Percentiles rank a stretch among this genome's conserved stretches.
Evolutionary conservation across 2,888 invertebrate species (phyloP).

Genomic region (Eurytoma adleriae): DNA sequence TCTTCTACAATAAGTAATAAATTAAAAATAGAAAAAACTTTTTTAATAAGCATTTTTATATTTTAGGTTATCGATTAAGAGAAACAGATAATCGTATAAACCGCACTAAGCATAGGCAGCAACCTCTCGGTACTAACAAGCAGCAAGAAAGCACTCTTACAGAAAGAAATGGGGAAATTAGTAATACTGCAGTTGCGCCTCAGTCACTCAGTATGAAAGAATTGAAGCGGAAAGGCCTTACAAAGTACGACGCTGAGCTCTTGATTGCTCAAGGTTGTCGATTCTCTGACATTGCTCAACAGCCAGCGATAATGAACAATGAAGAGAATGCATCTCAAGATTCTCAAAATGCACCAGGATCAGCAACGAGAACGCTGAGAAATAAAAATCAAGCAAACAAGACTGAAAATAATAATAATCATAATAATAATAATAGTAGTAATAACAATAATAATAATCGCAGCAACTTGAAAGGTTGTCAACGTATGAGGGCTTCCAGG

Average conservation of each 20-base stretch:
- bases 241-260: slow-evolving; percentile 92
- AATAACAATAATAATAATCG: slow-evolving; percentile 58
- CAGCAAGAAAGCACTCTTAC: slow-evolving; percentile 69
- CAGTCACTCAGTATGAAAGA: slow-evolving; percentile 86
- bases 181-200: slow-evolving; percentile 79
- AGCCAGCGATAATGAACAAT: slow-evolving; percentile 65
- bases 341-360: slow-evolving; percentile 65
- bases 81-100: slow-evolving; percentile 97
- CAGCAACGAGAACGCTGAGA: slow-evolving; percentile 71
- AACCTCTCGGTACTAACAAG: slow-evolving; percentile 68
- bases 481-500: slow-evolving; percentile 73
- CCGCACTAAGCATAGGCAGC: slow-evolving; percentile 83
- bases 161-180: slow-evolving; percentile 70
- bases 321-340: slow-evolving; percentile 66
- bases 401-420: slow-evolving; percentile 67
- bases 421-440: slow-evolving; percentile 61
- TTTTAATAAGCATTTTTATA: neutral
- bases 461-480: slow-evolving; percentile 64
- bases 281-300: slow-evolving; percentile 81
- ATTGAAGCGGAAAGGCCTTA: slow-evolving; percentile 89
- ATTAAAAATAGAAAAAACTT: neutral
- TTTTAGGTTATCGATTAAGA: slow-evolving; percentile 89
- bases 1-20: too few relatives aligned
- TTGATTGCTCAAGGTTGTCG: slow-evolving; percentile 89
- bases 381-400: slow-evolving; percentile 71